Base-by-base conservation (phyloP, 2,888 invertebrate genomes). In the Eupsilia transversa region DNA sequence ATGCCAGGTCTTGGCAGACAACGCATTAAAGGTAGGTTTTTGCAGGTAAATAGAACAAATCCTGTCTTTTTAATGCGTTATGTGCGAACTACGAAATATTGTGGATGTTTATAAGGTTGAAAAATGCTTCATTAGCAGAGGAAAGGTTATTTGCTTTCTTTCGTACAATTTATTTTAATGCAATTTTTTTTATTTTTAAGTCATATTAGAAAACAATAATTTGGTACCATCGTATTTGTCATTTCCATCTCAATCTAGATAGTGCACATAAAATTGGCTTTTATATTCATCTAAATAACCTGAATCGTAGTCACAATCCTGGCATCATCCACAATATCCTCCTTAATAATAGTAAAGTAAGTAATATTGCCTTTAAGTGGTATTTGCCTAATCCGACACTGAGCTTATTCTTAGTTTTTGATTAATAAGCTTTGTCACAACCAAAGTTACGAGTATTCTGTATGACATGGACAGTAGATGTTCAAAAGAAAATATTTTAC, bases 321-420 rank as follows among this genome's bases (percentile, higher is more conserved):
- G 83, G 68, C 82, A 82, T 72, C 83, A 69, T n/a, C n/a, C 41
- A 70, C 61, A 69, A 60, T 65, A 71, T 70, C 52, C 59, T 74
- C 52, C 67, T 76, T 68, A 80, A 54, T 61, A 75, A 67, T 79
- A 85, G 61, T 72, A 80, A 76, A 72, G 75, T 87, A 87, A 85
- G 83, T 86, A 85, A 80, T 77, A 84, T 84, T 75, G 87, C 87
- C 87, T 70, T 87, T 88, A 88, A 88, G 89, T 88, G 86, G 67
- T 82, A 79, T 64, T 52, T 72, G 79, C 82, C 87, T 80, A 85
- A 63, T 85, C 61, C 27, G 52, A 78, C 72, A 57, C 49, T 56
- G 65, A 63, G 78, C 78, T 72, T 71, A 83, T 56, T 82, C 41
- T 57, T 46, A 75, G 56, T 70, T 83, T 74, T 78, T 80, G 72